Evolutionary conservation across 2,888 invertebrate species (phyloP), one percentile per base, ranked within the genome.

Genomic region (Drosophila phalerata): DNA sequence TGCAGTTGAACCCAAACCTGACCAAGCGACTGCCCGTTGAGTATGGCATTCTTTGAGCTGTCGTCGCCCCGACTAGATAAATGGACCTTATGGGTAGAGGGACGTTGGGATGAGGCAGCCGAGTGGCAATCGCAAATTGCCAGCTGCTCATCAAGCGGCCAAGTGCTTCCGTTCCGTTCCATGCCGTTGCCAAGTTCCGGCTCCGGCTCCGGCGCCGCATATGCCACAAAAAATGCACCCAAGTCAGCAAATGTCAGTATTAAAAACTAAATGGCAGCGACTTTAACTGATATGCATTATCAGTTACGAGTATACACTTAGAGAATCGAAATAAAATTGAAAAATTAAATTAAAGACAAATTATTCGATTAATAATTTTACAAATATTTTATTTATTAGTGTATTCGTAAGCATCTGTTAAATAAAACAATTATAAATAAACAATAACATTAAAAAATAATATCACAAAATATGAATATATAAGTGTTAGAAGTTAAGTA

Each of bases 31-130:
- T 78, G 67, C 88, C 87, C 81, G 77, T 81, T 75, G 84, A 60
- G 78, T 76, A 73, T 79, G 73, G 89, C 88, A 89, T 86, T 85
- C 80, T 87, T 81, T 68, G 77, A 85, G 88, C 89, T 89, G 88
- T 88, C 89, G 78, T 87, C 88, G 85, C 88, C 77, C 71, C 69
- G 86, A 76, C 72, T 86, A 81, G 76, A 69, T 81, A 85, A 74
- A 72, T 82, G 76, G 62, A 73, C 64, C 43, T 58, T 61, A 64
- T 28, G 32, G 32, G 30, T 51, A 51, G 25, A 40, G 32, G 17
- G 9, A 45, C 17, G 30, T 25, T 4, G 17, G 17, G 40, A 17
- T 8, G 37, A 34, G 22, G 30, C 37, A n/a, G n/a, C 2, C 17
- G 51, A 72, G 73, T 57, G 61, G 65, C 38, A 78, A 69, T 70